Conservation (phyloP, 2,113 vertebrate genomes). For the Ciconia maguari region DNA sequence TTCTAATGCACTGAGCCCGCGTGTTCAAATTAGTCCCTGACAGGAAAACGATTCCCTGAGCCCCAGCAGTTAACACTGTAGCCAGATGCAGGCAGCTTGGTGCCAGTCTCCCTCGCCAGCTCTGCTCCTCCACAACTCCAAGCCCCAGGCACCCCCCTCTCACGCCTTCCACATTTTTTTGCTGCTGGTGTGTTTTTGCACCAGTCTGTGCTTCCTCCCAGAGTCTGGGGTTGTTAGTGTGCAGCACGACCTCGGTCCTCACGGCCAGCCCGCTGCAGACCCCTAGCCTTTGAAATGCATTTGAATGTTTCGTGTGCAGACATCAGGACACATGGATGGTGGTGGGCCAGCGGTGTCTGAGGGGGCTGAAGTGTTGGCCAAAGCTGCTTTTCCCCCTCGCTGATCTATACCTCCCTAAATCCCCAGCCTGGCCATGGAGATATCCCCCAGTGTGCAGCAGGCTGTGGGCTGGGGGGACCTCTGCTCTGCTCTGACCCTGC, state of each 20-base stretch:
- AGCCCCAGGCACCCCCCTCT: background rate
- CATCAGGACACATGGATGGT: background rate
- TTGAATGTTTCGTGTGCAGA: background rate
- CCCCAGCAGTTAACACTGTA: background rate
- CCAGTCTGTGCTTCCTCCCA: background rate
- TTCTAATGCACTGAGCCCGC: background rate
- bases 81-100: background rate
- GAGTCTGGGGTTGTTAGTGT: background rate
- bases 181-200: background rate
- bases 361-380: background rate
- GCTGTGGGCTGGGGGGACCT: background rate
- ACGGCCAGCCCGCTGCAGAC: fast-evolving
- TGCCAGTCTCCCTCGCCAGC: background rate
- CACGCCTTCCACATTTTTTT: background rate
- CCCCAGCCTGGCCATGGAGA: background rate
- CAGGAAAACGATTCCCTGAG: background rate
- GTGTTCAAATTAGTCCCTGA: background rate
- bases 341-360: background rate
- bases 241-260: fast-evolving
- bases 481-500: background rate
- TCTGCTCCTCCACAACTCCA: background rate
- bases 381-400: background rate
- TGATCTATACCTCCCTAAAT: background rate
- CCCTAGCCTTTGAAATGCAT: background rate
- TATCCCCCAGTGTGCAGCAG: background rate